These are phyloP conservation scores for Cryptoprocta ferox DNA, from an alignment of 2,797 vertebrate species.

Conservation along the genomic window DNA sequence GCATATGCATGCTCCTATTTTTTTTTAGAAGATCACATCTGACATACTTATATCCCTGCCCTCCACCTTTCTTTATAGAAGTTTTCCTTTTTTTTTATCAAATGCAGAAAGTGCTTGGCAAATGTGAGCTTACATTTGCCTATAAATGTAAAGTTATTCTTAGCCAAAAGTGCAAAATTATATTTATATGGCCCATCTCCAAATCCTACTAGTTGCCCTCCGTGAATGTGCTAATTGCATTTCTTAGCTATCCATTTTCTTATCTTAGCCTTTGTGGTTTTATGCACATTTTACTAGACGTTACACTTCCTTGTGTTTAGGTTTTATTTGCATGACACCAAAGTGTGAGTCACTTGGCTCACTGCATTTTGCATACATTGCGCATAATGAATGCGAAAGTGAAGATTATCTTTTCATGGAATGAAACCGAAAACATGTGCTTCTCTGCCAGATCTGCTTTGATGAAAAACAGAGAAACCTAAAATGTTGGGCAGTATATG, in stretches of 20 bases:
- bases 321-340: conserved; percentile 81
- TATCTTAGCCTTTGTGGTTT: conserved; percentile 70
- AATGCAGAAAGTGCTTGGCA: conserved; percentile 49
- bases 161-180: conserved; percentile 65
- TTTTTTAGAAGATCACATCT: not conserved
- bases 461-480: conserved; percentile 36
- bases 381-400: conserved; percentile 79
- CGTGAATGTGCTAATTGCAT: conserved; percentile 70
- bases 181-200: conserved; percentile 69
- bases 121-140: conserved; percentile 60
- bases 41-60: not conserved
- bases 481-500: not conserved
- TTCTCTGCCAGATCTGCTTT: conserved; percentile 74
- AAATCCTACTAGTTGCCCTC: conserved; percentile 61
- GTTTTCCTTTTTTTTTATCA: conserved; percentile 1
- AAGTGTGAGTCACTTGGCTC: conserved; percentile 82
- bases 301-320: conserved; percentile 80
- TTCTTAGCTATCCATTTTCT: conserved; percentile 68
- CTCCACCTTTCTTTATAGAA: not conserved
- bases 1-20: not conserved
- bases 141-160: conserved; percentile 64
- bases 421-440: conserved; percentile 75
- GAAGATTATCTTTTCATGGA: conserved; percentile 74
- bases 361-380: conserved; percentile 77
- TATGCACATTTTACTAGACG: conserved; percentile 75